Percentiles rank a stretch among this genome's conserved stretches.
These are phyloP conservation scores for Drosophila ezoana DNA, from an alignment of 2,888 invertebrate genomes.

Conservation along the genomic window DNA sequence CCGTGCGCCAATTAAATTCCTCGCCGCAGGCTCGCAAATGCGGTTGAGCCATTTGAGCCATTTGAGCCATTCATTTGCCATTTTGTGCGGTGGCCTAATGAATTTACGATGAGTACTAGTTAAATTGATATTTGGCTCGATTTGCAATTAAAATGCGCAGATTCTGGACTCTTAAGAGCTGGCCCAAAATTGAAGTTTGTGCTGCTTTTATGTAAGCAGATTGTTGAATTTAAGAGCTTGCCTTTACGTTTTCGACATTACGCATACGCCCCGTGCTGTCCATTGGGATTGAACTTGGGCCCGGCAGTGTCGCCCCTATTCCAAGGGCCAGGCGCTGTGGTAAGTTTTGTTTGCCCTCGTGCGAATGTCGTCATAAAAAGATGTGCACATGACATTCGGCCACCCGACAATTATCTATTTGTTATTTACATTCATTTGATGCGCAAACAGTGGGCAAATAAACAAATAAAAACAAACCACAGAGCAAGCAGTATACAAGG, in stretches of 20 bases:
- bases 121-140: constrained; percentile 31
- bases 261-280: constrained; percentile 1
- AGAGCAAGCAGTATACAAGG: constrained; percentile 22
- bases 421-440: constrained; percentile 59
- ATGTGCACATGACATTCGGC: constrained; percentile 33
- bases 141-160: constrained; percentile 16
- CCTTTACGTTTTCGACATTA: background rate
- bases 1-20: constrained; percentile 49
- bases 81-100: constrained; percentile 59
- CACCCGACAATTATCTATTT: constrained; percentile 41
- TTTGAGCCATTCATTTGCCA: constrained; percentile 68
- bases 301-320: background rate
- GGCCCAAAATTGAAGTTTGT: background rate
- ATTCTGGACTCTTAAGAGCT: background rate
- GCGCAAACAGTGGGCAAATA: constrained; percentile 45
- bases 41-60: constrained; percentile 51
- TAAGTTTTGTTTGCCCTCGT: constrained; percentile 19
- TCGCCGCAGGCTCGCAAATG: constrained; percentile 19
- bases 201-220: background rate
- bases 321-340: background rate
- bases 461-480: constrained; percentile 42
- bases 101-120: constrained; percentile 54
- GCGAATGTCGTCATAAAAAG: constrained; percentile 37
- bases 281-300: background rate
- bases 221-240: background rate